A percentile compares a stretch with the other conserved stretches of the same genome.
Evolutionary conservation across 2,113 vertebrate species (phyloP).

Genomic region (Larimichthys polyactis): DNA sequence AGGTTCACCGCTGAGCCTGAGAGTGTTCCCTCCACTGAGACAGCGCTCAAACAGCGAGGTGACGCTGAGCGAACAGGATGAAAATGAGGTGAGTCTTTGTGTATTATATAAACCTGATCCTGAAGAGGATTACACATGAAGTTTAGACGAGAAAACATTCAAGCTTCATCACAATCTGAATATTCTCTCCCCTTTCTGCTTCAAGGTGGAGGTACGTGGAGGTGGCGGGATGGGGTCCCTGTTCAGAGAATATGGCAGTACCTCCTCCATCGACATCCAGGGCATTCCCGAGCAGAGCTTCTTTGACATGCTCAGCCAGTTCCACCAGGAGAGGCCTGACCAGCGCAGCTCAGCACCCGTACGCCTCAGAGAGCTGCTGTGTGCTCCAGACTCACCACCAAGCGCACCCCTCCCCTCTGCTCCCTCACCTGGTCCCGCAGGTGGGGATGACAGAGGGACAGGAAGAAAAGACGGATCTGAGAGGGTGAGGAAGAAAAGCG

Average conservation of each 20-base stretch:
- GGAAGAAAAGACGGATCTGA: conserved; percentile 77
- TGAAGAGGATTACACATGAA: neutral
- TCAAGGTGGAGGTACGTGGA: conserved; percentile 67
- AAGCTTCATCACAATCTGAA: neutral
- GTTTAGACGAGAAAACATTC: neutral
- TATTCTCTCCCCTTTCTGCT: conserved; percentile 23
- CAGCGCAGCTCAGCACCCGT: conserved; percentile 71
- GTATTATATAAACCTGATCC: too few species aligned
- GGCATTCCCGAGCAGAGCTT: conserved; percentile 92
- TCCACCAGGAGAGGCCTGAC: conserved; percentile 86
- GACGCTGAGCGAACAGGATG: conserved; percentile 92
- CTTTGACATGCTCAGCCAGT: conserved; percentile 91
- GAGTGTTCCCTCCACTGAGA: conserved; percentile 83
- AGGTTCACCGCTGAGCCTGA: conserved; percentile 76
- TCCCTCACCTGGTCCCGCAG: conserved; percentile 59
- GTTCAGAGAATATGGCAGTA: conserved; percentile 95
- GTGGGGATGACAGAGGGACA: conserved; percentile 51
- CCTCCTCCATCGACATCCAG: conserved; percentile 94
- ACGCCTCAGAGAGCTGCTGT: conserved; percentile 80
- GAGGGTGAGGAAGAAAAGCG: conserved; percentile 86
- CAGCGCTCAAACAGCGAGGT: conserved; percentile 94
- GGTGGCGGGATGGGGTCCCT: conserved; percentile 74
- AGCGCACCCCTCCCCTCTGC: conserved; percentile 43
- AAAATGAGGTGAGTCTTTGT: conserved; percentile 71
- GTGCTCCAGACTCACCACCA: conserved; percentile 13